phyloP scores from a whole-genome alignment of 2,888 invertebrate genomes.

The Eilema sororculum region DNA sequence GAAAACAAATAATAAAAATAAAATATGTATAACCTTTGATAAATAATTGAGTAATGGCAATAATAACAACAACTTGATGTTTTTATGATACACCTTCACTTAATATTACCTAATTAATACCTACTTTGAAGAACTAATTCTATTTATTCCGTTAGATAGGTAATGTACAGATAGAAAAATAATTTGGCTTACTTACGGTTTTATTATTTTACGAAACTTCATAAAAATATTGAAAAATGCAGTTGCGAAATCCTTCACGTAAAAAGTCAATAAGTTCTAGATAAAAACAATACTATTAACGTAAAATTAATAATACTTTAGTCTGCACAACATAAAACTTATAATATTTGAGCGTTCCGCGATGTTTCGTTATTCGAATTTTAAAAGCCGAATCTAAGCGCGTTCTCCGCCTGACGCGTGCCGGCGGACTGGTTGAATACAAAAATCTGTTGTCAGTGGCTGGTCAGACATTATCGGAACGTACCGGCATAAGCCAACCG shows the following conservation, averaged over 20 bases:
- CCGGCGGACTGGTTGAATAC: conserved; percentile 70
- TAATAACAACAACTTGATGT: neutral
- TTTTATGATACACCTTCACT: neutral
- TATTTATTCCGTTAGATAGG: neutral
- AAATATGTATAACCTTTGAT: neutral
- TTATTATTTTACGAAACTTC: conserved; percentile 52
- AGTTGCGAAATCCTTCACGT: conserved; percentile 5
- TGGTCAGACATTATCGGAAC: conserved; percentile 63
- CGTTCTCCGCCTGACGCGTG: conserved; percentile 64
- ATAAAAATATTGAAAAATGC: conserved; percentile 30
- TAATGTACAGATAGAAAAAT: neutral
- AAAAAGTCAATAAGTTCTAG: neutral
- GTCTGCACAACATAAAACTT: conserved; percentile 8
- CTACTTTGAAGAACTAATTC: neutral
- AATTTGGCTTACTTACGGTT: neutral
- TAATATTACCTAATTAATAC: neutral
- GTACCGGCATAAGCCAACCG: conserved; percentile 79
- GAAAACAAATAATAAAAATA: neutral
- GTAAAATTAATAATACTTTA: conserved; percentile 6
- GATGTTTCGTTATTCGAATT: conserved; percentile 52
- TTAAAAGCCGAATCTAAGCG: conserved; percentile 53
- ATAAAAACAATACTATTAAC: conserved; percentile 3
- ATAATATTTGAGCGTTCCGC: conserved; percentile 37
- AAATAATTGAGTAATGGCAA: neutral
- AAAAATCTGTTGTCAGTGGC: conserved; percentile 63